These are phyloP conservation scores for Habroteleia sp. DNA, from an alignment of 2,888 invertebrate genomes.

Conservation along the genomic window DNA sequence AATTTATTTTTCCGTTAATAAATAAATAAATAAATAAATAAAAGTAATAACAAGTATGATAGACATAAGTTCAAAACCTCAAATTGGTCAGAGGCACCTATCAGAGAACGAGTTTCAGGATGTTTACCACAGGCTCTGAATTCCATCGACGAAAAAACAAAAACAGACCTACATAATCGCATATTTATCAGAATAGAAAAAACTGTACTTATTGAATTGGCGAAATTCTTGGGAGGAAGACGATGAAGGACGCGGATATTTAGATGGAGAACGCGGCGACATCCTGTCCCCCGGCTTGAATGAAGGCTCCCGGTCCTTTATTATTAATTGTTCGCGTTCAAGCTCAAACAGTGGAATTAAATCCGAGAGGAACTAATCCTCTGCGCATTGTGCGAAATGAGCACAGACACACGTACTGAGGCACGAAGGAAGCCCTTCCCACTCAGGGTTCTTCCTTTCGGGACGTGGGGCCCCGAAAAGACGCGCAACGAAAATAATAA, in stretches of 20 bases:
- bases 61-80: too few relatives aligned
- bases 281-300: constrained; percentile 72
- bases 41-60: too few relatives aligned
- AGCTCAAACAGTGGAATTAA: constrained; percentile 77
- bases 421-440: constrained; percentile 44
- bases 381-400: constrained; percentile 59
- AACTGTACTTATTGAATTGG: constrained; percentile 17
- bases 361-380: constrained; percentile 76
- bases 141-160: constrained; percentile 29
- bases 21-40: too few relatives aligned
- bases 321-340: constrained; percentile 80
- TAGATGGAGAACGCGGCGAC: constrained; percentile 67
- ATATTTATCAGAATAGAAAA: constrained; percentile 31
- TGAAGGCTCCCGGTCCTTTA: constrained; percentile 67
- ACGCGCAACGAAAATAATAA: constrained; percentile 68
- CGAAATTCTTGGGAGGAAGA: constrained; percentile 41
- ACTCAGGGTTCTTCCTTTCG: constrained; percentile 34
- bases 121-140: constrained; percentile 8
- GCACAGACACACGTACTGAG: constrained; percentile 45
- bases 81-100: not conserved
- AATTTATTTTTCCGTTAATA: too few relatives aligned
- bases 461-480: constrained; percentile 65
- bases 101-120: not conserved
- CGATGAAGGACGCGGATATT: constrained; percentile 58
- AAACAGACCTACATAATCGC: constrained; percentile 11